phyloP scores from a whole-genome alignment of 2,113 vertebrate genomes.

The Camelus bactrianus region DNA sequence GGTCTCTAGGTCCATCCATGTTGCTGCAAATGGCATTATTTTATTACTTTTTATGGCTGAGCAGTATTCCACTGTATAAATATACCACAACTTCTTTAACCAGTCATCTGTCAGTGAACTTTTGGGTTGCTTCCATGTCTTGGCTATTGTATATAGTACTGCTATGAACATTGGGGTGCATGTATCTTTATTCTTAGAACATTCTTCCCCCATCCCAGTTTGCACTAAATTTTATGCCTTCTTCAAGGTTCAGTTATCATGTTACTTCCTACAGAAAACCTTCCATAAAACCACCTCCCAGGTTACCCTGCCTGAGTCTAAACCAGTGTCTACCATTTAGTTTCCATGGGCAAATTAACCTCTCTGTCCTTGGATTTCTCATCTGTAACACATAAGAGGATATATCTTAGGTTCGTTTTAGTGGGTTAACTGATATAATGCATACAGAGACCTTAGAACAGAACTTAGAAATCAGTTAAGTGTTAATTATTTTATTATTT shows the following conservation, averaged over 20 bases:
- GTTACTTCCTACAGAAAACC: background rate
- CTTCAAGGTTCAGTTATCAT: background rate
- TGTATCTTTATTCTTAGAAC: background rate
- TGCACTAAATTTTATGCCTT: background rate
- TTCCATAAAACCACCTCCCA: background rate
- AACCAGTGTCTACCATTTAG: background rate
- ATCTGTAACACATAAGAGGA: background rate
- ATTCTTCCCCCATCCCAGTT: background rate
- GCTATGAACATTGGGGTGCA: background rate
- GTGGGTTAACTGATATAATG: background rate
- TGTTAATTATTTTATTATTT: background rate
- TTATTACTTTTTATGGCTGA: too few relatives aligned
- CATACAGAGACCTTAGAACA: background rate
- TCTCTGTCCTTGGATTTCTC: background rate
- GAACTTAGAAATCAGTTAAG: constrained; percentile 14
- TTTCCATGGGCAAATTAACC: background rate
- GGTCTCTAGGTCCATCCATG: too few relatives aligned
- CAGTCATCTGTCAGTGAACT: too few relatives aligned
- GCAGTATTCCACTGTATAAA: too few relatives aligned
- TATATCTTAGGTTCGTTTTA: background rate
- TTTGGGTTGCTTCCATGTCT: too few relatives aligned
- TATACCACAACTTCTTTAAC: too few relatives aligned
- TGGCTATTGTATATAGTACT: too few relatives aligned
- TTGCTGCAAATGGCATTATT: too few relatives aligned
- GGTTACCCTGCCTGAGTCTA: background rate